Conservation (phyloP, 64 coral and sea anemone genomes). For the Montipora efflorescens region DNA sequence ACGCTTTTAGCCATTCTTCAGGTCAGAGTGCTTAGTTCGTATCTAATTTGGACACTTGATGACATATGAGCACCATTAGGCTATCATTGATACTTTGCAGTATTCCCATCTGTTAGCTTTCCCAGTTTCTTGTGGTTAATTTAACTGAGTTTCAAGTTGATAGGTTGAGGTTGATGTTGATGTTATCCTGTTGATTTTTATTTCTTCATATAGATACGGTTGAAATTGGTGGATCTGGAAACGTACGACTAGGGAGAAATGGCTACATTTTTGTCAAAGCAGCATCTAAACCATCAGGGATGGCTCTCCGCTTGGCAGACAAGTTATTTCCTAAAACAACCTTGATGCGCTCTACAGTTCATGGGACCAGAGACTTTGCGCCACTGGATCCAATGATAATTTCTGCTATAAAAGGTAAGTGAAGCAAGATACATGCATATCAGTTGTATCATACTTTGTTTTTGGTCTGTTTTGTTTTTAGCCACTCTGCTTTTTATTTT, state of each 20-base stretch:
- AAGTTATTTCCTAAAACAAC: not conserved
- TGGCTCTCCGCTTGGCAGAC: not conserved
- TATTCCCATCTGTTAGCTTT: too few species aligned
- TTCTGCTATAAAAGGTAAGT: slow-evolving; percentile 6
- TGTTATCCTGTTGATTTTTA: too few species aligned
- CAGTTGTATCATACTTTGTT: not conserved
- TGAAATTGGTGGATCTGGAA: not conserved
- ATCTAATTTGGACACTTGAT: too few species aligned
- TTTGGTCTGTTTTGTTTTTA: not conserved
- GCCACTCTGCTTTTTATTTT: not conserved
- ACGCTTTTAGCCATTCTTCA: too few species aligned
- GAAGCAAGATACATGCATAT: not conserved
- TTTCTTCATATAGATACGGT: not conserved
- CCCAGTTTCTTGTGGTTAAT: not conserved
- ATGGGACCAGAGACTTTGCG: not conserved
- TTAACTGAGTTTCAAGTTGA: not conserved
- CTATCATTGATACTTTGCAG: too few species aligned
- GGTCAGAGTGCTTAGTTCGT: too few species aligned
- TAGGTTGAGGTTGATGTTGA: not conserved
- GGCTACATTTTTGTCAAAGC: not conserved
- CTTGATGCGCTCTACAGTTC: not conserved
- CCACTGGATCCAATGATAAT: not conserved
- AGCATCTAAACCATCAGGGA: slow-evolving; percentile 15
- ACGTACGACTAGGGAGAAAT: not conserved
- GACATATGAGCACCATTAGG: too few species aligned